phyloP scores from a whole-genome alignment of 2,113 vertebrate species.

The Galbula dea region DNA sequence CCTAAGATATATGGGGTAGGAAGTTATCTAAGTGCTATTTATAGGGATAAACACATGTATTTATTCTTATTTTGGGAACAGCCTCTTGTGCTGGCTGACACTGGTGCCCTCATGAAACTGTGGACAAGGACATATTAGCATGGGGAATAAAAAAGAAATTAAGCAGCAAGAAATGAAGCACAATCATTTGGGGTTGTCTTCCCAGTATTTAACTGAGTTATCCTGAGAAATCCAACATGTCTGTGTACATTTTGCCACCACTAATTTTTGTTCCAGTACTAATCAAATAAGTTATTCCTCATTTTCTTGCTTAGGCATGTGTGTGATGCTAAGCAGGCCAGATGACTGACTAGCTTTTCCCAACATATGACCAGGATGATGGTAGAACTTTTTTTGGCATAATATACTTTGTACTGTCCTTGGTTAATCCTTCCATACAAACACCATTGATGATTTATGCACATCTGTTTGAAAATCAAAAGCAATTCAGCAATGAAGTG shows the following conservation, averaged over 20 bases:
- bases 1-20: background rate
- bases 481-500: background rate
- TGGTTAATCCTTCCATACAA: background rate
- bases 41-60: background rate
- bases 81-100: background rate
- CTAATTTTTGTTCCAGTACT: background rate
- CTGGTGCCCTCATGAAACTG: background rate
- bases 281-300: background rate
- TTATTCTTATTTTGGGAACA: background rate
- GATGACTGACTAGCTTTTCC: background rate
- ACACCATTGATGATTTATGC: background rate
- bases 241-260: background rate
- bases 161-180: background rate
- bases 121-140: background rate
- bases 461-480: background rate
- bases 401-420: background rate
- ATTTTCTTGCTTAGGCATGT: background rate
- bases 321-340: background rate
- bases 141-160: background rate
- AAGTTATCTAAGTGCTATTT: background rate
- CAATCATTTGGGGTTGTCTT: background rate
- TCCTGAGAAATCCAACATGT: background rate
- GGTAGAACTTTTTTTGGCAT: background rate
- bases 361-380: background rate
- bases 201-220: background rate